phyloP scores from a whole-genome alignment of 2,113 vertebrate species.

The Saguinus midas region DNA sequence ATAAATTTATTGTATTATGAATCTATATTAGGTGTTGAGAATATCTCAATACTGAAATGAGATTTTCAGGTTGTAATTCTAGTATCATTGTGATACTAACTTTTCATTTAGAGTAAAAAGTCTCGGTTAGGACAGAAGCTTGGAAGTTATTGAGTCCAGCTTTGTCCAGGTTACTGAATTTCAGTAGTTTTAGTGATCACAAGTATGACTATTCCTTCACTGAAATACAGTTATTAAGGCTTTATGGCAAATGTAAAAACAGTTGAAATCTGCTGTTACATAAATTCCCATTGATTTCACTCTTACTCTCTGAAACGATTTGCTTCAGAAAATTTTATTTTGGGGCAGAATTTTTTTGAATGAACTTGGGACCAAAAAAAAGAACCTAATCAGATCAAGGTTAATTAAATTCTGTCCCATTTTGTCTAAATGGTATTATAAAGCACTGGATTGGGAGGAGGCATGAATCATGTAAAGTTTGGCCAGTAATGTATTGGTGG shows the following conservation, averaged over 20 bases:
- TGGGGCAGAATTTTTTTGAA: background rate
- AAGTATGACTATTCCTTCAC: background rate
- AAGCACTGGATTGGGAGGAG: background rate
- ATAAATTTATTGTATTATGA: background rate
- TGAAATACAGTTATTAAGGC: background rate
- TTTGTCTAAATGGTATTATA: background rate
- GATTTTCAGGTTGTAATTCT: background rate
- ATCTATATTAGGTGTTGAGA: background rate
- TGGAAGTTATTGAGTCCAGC: background rate
- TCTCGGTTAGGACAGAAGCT: background rate
- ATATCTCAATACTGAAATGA: background rate
- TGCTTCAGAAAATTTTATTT: constrained; percentile 9
- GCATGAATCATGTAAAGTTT: background rate
- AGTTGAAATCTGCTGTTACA: background rate
- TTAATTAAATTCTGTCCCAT: background rate
- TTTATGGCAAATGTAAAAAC: background rate
- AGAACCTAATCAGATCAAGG: background rate
- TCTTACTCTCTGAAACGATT: background rate
- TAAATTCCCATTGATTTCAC: constrained; percentile 12
- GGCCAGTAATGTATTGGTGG: background rate
- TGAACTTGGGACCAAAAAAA: background rate
- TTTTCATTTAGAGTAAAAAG: constrained; percentile 36
- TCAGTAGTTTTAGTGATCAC: background rate
- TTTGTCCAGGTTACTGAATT: background rate
- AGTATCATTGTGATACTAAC: background rate